Evolutionary conservation across 2,888 invertebrate species (phyloP).

Genomic region (Steinernema carpocapsae): DNA sequence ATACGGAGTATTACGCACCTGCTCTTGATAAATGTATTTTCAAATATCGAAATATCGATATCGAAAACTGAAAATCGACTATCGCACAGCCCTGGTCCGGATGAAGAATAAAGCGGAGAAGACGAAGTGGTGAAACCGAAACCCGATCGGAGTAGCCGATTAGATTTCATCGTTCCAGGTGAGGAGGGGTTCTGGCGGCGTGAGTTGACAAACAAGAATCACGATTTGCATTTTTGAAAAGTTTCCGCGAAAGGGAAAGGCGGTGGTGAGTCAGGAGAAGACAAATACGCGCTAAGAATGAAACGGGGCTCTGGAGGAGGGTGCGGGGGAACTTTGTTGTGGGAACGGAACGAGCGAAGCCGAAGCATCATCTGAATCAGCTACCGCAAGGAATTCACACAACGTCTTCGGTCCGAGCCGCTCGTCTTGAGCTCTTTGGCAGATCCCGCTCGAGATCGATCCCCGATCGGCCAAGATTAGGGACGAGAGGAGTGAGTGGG

Average conservation of each 20-base stretch:
- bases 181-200: not conserved
- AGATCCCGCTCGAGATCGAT: not conserved
- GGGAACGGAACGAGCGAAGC: not conserved
- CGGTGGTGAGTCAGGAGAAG: constrained; percentile 17
- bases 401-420: no score
- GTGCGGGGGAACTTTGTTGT: not conserved
- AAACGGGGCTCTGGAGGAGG: not conserved
- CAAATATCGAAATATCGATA: no score
- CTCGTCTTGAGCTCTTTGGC: not conserved
- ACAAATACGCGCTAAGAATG: constrained; percentile 1
- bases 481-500: not conserved
- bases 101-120: not conserved
- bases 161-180: constrained; percentile 33
- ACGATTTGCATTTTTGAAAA: constrained; percentile 27
- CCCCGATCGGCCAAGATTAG: not conserved
- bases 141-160: constrained; percentile 26
- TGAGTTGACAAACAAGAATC: not conserved
- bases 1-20: no score
- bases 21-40: no score
- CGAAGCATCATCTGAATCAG: constrained; percentile 13
- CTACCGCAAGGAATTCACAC: not conserved
- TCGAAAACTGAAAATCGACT: no score
- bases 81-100: not conserved
- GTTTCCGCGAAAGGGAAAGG: constrained; percentile 29
- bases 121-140: constrained; percentile 9